These are phyloP conservation scores for Lycaon pictus DNA, from an alignment of 2,113 vertebrate species.

Conservation along the genomic window DNA sequence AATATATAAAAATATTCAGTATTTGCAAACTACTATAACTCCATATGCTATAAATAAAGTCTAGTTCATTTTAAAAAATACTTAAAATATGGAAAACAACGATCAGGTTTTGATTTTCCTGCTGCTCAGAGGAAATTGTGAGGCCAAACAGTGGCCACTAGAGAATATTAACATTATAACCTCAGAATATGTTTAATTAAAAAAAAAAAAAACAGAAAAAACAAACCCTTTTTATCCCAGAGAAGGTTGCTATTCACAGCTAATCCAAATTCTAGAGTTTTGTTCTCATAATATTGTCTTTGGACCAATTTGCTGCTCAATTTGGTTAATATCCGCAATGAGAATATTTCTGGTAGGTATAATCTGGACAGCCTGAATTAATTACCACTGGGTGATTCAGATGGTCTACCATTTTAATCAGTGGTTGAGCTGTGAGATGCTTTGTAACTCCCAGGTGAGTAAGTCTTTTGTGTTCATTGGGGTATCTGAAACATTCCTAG, in stretches of 20 bases:
- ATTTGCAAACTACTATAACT: constrained; percentile 51
- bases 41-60: not conserved
- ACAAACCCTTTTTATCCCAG: not conserved
- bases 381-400: not conserved
- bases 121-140: not conserved
- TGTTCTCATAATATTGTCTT: constrained; percentile 72
- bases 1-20: constrained; percentile 67
- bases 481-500: not conserved
- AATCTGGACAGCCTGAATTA: not conserved
- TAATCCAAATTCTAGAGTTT: constrained; percentile 52
- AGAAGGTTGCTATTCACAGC: constrained; percentile 63
- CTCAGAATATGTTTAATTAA: constrained; percentile 5
- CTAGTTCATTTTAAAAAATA: not conserved
- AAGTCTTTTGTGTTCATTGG: not conserved
- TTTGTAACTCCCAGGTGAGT: not conserved
- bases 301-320: constrained; percentile 65
- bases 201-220: not conserved
- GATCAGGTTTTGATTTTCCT: constrained; percentile 9
- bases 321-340: constrained; percentile 35
- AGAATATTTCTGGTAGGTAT: constrained; percentile 5
- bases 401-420: not conserved
- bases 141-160: not conserved
- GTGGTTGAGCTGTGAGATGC: not conserved
- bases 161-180: not conserved
- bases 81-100: not conserved